Percentiles rank a stretch among this genome's conserved stretches.
phyloP scores from a whole-genome alignment of 2,797 vertebrate genomes.

The Tokudaia muenninki region DNA sequence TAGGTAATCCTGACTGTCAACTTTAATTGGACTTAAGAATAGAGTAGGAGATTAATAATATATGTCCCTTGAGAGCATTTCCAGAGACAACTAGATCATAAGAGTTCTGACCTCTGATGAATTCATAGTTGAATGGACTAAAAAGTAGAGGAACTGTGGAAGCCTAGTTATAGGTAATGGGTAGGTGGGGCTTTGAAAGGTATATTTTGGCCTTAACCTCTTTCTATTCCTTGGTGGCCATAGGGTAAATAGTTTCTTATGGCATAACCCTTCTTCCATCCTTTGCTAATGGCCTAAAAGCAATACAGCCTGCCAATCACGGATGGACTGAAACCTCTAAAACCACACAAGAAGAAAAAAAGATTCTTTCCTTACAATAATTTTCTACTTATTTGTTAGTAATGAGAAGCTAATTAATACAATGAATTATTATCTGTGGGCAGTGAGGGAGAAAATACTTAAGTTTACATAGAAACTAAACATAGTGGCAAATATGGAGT shows the following conservation, averaged over 20 bases:
- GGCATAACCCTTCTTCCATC: background rate
- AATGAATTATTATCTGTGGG: constrained; percentile 49
- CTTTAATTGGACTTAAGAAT: background rate
- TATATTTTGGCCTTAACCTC: background rate
- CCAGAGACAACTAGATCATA: background rate
- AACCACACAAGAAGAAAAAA: background rate
- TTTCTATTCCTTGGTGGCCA: background rate
- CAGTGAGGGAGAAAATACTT: background rate
- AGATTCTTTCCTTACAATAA: background rate
- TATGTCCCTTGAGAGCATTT: background rate
- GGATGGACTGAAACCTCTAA: background rate
- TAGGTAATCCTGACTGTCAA: background rate
- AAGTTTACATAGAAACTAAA: constrained; percentile 51
- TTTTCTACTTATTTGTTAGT: background rate
- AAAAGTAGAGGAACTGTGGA: background rate
- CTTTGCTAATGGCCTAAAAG: background rate
- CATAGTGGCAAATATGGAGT: background rate
- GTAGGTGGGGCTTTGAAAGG: background rate
- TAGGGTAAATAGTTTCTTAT: background rate
- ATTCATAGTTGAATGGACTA: background rate
- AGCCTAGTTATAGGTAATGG: background rate
- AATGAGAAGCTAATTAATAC: background rate
- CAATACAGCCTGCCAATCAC: background rate
- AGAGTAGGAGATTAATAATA: background rate
- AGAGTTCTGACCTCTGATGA: background rate